Percentiles rank a stretch among this genome's conserved stretches.
These are phyloP conservation scores for Tenebrosternarchus preto DNA, from an alignment of 2,113 vertebrate genomes.

Conservation along the genomic window DNA sequence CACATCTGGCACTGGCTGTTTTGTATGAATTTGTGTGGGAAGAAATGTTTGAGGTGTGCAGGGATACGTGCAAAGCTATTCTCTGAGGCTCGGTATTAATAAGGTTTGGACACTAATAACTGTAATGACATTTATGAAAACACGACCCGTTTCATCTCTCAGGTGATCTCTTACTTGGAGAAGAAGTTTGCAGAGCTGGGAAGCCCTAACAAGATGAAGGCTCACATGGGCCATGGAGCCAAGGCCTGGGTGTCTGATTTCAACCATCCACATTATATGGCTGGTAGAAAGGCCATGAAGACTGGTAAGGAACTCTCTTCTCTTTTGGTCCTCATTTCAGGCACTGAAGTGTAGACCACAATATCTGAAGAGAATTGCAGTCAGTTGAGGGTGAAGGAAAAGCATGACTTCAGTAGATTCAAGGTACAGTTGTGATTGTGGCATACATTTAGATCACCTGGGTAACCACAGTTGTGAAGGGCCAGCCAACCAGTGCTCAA, in stretches of 20 bases:
- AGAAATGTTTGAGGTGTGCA: neutral
- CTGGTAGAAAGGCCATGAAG: constrained; percentile 91
- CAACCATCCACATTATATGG: constrained; percentile 93
- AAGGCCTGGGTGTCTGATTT: constrained; percentile 97
- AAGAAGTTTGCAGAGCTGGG: constrained; percentile 82
- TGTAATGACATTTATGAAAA: neutral
- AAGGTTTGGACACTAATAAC: neutral
- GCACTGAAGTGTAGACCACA: too few species aligned
- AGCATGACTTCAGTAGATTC: neutral
- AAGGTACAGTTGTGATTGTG: too few species aligned
- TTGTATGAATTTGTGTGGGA: neutral
- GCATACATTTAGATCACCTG: too few species aligned
- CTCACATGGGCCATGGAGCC: constrained; percentile 84
- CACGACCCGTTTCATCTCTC: constrained; percentile 6
- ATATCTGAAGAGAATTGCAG: neutral
- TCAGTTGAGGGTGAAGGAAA: neutral
- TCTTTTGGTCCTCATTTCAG: too few species aligned
- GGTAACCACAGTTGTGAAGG: too few species aligned
- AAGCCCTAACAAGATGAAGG: constrained; percentile 89
- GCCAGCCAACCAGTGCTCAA: too few species aligned
- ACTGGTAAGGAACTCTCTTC: constrained; percentile 74
- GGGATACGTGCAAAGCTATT: too few species aligned
- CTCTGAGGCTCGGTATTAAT: too few species aligned
- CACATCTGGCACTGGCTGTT: neutral
- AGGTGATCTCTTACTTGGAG: constrained; percentile 83